These are phyloP conservation scores for rat (Rattus norvegicus) DNA, from an alignment of 2,113 vertebrate species.

Conservation along the genomic window GRCr8 NC_086026.1:63220001-63220500, in stretches of 20 bases:
- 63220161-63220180: slow-evolving; percentile 30
- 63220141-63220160: not conserved
- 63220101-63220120: not conserved
- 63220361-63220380: slow-evolving; percentile 44
- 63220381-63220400: slow-evolving; percentile 17
- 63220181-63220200: not conserved
- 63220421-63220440: not conserved
- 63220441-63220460: slow-evolving; percentile 33
- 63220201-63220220: not conserved
- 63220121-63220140: not conserved
- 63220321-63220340: not conserved
- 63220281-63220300: slow-evolving; percentile 8
- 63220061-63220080: not conserved
- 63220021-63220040: not conserved
- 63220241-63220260: slow-evolving; percentile 25
- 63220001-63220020: too few relatives aligned
- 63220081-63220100: not conserved
- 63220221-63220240: not conserved
- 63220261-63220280: not conserved
- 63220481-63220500: slow-evolving; percentile 55
- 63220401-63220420: not conserved
- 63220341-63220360: not conserved
- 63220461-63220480: slow-evolving; percentile 44
- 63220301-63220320: slow-evolving; percentile 16
- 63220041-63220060: not conserved